Percentiles rank a stretch among this genome's conserved stretches.
Evolutionary conservation across 2,888 invertebrate species (phyloP).

Genomic region (Drosophila putrida): DNA sequence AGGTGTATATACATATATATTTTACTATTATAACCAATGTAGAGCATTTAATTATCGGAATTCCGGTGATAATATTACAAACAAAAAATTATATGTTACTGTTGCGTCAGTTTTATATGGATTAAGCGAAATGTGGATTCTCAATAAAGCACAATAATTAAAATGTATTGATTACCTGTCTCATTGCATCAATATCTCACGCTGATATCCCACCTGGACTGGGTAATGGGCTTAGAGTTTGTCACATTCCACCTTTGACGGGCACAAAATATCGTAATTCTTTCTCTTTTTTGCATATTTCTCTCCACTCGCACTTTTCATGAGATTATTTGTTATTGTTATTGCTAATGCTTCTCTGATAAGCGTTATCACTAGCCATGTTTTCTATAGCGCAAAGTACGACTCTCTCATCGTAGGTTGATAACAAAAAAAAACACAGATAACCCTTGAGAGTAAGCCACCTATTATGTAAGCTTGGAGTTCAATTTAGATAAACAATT

Average conservation of each 20-base stretch:
- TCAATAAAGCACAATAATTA: slow-evolving; percentile 64
- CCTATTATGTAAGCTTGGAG: slow-evolving; percentile 18
- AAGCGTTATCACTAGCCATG: slow-evolving; percentile 48
- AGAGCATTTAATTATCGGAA: slow-evolving; percentile 72
- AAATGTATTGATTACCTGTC: neutral
- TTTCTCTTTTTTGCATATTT: slow-evolving; percentile 32
- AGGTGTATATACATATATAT: slow-evolving; percentile 30
- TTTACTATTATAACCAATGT: slow-evolving; percentile 33
- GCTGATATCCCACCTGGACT: too few relatives aligned
- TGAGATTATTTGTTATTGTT: slow-evolving; percentile 12
- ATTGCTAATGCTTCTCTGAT: slow-evolving; percentile 41
- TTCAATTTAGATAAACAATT: slow-evolving; percentile 13
- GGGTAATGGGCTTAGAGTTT: neutral
- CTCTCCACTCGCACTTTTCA: slow-evolving; percentile 7
- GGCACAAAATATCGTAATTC: slow-evolving; percentile 21
- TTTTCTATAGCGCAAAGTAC: slow-evolving; percentile 17
- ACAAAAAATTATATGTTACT: slow-evolving; percentile 10
- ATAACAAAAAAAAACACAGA: slow-evolving; percentile 52
- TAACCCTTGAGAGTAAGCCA: slow-evolving; percentile 41
- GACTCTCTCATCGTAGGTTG: slow-evolving; percentile 17
- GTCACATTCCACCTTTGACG: neutral
- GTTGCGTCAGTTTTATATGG: slow-evolving; percentile 44
- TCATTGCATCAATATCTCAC: neutral
- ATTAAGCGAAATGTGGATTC: slow-evolving; percentile 58
- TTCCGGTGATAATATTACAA: slow-evolving; percentile 68